Conservation (phyloP, 2,113 vertebrate genomes). For the Cinclus cinclus region DNA sequence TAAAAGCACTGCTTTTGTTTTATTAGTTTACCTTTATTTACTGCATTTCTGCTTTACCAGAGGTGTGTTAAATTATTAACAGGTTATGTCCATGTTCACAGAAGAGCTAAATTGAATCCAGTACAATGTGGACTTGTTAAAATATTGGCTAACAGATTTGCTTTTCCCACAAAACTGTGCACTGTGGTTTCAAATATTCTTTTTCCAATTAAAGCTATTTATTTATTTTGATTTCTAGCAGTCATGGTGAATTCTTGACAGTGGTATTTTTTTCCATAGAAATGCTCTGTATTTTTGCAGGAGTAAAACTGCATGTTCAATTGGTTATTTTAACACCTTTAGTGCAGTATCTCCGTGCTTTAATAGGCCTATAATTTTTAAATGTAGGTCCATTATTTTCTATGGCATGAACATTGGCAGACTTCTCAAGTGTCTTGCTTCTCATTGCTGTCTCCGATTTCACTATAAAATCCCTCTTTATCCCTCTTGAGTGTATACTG, state of each 20-base stretch:
- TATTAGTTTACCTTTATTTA: conserved; percentile 35
- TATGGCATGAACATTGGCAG: not conserved
- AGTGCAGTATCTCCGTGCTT: not conserved
- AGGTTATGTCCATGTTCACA: conserved; percentile 17
- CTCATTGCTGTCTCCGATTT: conserved; percentile 38
- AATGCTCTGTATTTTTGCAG: conserved; percentile 47
- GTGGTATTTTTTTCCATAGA: conserved; percentile 22
- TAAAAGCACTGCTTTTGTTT: not conserved
- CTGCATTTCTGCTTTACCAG: conserved; percentile 16
- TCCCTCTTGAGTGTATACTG: not conserved
- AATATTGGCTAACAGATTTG: conserved; percentile 27
- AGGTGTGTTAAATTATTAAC: conserved; percentile 63
- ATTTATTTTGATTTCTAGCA: conserved; percentile 59
- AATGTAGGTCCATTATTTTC: conserved; percentile 28
- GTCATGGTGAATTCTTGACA: conserved; percentile 16
- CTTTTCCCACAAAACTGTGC: conserved; percentile 27
- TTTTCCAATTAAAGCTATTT: conserved; percentile 49
- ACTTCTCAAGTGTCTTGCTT: conserved; percentile 32
- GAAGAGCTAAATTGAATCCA: conserved; percentile 51
- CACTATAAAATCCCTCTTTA: conserved; percentile 34
- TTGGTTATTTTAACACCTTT: conserved; percentile 60
- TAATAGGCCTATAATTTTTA: conserved; percentile 50
- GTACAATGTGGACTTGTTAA: conserved; percentile 40
- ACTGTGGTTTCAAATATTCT: conserved; percentile 45
- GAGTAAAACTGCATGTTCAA: conserved; percentile 36